phyloP scores from a whole-genome alignment of 2,113 vertebrate species.

The Struthidea cinerea region DNA sequence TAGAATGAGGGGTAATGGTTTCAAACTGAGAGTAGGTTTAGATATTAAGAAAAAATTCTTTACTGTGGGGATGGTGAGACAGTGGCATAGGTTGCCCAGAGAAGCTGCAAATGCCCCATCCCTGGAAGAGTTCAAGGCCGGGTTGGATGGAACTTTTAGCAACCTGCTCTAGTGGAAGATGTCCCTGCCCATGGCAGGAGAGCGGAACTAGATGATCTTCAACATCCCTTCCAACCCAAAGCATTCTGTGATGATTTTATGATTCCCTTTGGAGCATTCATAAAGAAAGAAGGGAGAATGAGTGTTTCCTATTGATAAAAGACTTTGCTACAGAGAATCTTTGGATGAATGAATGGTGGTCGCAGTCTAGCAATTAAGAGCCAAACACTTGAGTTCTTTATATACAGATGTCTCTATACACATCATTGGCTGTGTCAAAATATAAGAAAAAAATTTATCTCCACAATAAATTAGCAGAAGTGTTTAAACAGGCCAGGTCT shows the following conservation, averaged over 20 bases:
- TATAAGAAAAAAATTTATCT: background rate
- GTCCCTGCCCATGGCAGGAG: background rate
- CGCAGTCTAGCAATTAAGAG: background rate
- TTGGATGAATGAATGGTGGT: background rate
- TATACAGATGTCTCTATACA: background rate
- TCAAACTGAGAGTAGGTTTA: background rate
- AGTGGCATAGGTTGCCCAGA: background rate
- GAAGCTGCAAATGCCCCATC: background rate
- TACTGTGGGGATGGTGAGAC: background rate
- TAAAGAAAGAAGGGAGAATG: conserved; percentile 1
- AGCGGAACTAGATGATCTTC: background rate
- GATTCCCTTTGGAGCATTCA: background rate
- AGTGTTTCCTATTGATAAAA: background rate
- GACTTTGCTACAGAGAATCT: background rate
- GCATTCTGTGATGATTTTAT: background rate
- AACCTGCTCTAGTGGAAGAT: background rate
- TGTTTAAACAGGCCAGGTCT: background rate
- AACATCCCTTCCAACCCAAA: background rate
- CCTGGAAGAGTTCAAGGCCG: background rate
- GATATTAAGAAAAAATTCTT: background rate
- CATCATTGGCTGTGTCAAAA: background rate
- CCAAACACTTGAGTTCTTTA: background rate
- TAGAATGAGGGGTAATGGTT: background rate
- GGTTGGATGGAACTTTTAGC: background rate
- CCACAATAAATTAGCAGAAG: background rate